Evolutionary conservation across 2,113 vertebrate genomes (phyloP).

Genomic region (Corythornis cristatus): DNA sequence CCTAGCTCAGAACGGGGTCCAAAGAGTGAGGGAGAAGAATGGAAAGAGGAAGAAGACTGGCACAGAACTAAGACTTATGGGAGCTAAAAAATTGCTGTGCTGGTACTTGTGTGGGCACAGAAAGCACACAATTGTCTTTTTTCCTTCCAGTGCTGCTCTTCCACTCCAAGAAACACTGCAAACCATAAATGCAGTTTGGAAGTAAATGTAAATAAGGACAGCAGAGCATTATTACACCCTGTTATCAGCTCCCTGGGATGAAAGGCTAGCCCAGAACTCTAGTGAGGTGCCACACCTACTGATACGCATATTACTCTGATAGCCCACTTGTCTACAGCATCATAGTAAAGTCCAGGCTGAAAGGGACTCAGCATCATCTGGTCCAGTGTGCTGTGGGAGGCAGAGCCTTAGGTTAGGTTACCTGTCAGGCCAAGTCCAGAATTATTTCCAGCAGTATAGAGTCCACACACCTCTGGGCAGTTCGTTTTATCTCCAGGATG

Average conservation of each 20-base stretch:
- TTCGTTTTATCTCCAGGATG: neutral
- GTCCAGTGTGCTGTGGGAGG: neutral
- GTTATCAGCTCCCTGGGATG: neutral
- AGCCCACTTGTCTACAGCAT: neutral
- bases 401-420: neutral
- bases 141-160: neutral
- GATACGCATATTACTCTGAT: neutral
- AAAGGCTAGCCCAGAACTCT: neutral
- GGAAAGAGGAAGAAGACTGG: neutral
- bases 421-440: neutral
- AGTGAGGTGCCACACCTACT: neutral
- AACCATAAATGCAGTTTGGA: neutral
- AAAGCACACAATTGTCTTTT: neutral
- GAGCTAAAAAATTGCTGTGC: neutral
- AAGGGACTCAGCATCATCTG: neutral
- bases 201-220: neutral
- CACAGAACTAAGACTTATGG: neutral
- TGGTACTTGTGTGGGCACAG: accelerated
- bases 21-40: neutral
- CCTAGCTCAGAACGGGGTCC: neutral
- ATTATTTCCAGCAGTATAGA: neutral
- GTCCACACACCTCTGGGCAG: neutral
- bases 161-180: neutral
- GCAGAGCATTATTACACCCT: neutral
- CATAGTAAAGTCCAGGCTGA: neutral